These are phyloP conservation scores for Nycticebus coucang DNA, from an alignment of 2,113 vertebrate species.

Conservation along the genomic window DNA sequence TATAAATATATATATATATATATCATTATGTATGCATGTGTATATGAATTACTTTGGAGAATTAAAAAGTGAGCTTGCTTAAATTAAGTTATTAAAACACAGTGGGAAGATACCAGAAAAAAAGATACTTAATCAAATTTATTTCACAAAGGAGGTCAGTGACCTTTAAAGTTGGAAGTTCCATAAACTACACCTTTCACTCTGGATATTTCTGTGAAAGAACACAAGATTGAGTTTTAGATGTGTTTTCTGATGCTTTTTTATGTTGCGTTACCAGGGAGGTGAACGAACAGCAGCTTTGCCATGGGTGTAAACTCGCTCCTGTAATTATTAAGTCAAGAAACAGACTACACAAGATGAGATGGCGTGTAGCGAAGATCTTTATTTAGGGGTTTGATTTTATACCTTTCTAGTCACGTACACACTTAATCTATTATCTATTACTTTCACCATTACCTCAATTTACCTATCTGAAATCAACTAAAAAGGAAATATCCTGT, in stretches of 20 bases:
- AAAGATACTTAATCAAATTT: constrained; percentile 39
- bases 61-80: background rate
- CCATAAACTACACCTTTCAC: background rate
- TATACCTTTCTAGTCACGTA: no score
- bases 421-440: no score
- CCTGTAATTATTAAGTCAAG: no score
- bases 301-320: no score
- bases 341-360: no score
- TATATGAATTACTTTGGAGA: background rate
- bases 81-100: constrained; percentile 37
- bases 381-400: no score
- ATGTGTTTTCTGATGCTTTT: constrained; percentile 8
- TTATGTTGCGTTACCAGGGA: no score
- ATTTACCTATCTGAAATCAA: no score
- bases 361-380: no score
- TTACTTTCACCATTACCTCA: no score
- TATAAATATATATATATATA: background rate
- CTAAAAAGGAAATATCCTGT: no score
- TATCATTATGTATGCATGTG: background rate
- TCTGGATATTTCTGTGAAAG: constrained; percentile 1
- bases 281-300: no score
- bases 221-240: constrained; percentile 3
- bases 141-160: constrained; percentile 27
- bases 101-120: background rate
- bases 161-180: background rate